Base-by-base conservation (phyloP, 1,140 invertebrate genomes). In the Zaprionus lachaisei region DNA sequence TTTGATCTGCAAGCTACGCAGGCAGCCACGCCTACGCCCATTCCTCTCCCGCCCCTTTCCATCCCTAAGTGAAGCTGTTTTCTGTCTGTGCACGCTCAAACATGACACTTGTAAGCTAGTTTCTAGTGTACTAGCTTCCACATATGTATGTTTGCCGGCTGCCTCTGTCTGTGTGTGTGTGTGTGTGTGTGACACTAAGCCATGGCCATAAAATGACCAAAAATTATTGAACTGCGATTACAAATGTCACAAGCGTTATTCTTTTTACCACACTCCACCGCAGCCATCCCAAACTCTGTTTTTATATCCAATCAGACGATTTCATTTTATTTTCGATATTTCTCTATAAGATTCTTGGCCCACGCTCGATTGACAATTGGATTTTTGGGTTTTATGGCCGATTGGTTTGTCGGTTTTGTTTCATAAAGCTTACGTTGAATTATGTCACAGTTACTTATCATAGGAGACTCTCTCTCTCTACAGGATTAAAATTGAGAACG, bases 201-300 rank as follows among this genome's bases (percentile, higher is more conserved):
- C 72, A 71, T 82, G 28, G 78, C 80, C 70, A 82, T 89, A 90
- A 89, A 90, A 85, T 89, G 77, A 66, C 55, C 85, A 90, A 84
- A 90, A 90, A 89, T 90, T 81, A 89, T 89, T 89, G 85, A 83
- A 81, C 85, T 80, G 76, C 85, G 85, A 89, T 89, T 89, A 89
- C 76, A 85, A 89, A 89, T 90, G 85, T 77, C 85, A 89, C 75
- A 89, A 82, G 72, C 75, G 69, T 70, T 47, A 47, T 47, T 47
- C 41, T 80, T 80, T 70, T 61, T 51, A 20, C 20, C 47, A 49
- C 47, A 49, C 47, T 17, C 47, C 47, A 12, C 11, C 20, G 20
- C 47, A 20, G 3, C 47, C 47, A 12, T 34, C 0, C 31, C 31
- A 9, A 34, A 7, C 31, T 34, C 31, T 11, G 9, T 34, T 24